Conservation (phyloP, 2,113 vertebrate species). For the Pseudopipra pipra region DNA sequence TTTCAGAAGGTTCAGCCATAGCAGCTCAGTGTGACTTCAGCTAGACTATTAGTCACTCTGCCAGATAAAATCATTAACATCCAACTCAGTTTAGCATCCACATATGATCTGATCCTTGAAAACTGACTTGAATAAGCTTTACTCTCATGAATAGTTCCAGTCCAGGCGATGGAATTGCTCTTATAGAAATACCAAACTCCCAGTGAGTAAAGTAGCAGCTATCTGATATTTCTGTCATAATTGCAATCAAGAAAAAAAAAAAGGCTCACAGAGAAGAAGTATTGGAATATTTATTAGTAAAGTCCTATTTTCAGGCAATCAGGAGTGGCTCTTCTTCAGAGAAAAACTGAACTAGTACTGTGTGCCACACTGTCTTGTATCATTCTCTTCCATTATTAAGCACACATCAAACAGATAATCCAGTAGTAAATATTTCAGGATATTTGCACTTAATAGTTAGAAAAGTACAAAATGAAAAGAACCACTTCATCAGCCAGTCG, state of each 20-base stretch:
- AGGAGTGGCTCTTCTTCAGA: neutral
- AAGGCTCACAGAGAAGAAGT: neutral
- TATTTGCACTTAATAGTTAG: neutral
- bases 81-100: neutral
- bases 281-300: neutral
- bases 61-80: neutral
- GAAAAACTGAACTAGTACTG: neutral
- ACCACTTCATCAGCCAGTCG: neutral
- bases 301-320: neutral
- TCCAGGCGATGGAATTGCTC: neutral
- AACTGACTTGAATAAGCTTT: slow-evolving; percentile 45
- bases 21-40: slow-evolving; percentile 19
- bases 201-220: neutral
- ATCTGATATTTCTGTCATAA: neutral
- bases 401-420: neutral
- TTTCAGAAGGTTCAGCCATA: slow-evolving; percentile 18
- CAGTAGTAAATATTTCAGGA: neutral
- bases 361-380: neutral
- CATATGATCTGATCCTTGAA: slow-evolving; percentile 60
- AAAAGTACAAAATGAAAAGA: neutral
- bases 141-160: neutral
- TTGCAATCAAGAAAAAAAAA: neutral
- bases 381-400: neutral
- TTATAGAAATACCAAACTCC: neutral
- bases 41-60: neutral